Percentiles rank a stretch among this genome's conserved stretches.
Conservation (phyloP, 2,888 invertebrate genomes). For the Apeira syringaria region DNA sequence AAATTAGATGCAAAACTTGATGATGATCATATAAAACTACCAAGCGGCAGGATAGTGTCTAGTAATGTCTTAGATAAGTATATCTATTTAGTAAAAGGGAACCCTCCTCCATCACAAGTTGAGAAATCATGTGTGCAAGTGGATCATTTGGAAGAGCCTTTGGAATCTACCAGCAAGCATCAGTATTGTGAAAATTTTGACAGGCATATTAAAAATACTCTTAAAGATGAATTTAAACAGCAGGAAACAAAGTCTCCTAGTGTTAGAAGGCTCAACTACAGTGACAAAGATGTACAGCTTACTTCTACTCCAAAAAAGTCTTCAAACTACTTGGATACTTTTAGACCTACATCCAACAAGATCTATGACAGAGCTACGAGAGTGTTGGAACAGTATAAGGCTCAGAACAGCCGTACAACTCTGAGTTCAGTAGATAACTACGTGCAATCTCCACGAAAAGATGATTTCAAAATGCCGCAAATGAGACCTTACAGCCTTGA, state of each 20-base stretch:
- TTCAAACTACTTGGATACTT: conserved; percentile 40
- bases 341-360: conserved; percentile 70
- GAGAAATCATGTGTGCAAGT: conserved; percentile 39
- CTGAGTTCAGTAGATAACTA: conserved; percentile 53
- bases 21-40: conserved; percentile 51
- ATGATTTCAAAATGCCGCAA: conserved; percentile 71
- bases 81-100: conserved; percentile 71
- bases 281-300: conserved; percentile 68
- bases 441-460: conserved; percentile 48
- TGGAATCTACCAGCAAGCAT: conserved; percentile 11
- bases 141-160: conserved; percentile 27
- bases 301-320: conserved; percentile 70
- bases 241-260: conserved; percentile 55
- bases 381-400: conserved; percentile 71
- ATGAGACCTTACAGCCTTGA: conserved; percentile 61
- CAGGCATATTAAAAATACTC: conserved; percentile 21
- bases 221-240: conserved; percentile 33
- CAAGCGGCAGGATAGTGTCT: conserved; percentile 61
- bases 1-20: conserved; percentile 54
- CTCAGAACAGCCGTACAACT: conserved; percentile 52
- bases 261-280: conserved; percentile 61
- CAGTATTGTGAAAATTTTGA: conserved; percentile 15
- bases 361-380: conserved; percentile 71
- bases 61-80: conserved; percentile 69
- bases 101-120: conserved; percentile 37